These are phyloP conservation scores for Vireo altiloquus DNA, from an alignment of 2,113 vertebrate species.

Conservation along the genomic window DNA sequence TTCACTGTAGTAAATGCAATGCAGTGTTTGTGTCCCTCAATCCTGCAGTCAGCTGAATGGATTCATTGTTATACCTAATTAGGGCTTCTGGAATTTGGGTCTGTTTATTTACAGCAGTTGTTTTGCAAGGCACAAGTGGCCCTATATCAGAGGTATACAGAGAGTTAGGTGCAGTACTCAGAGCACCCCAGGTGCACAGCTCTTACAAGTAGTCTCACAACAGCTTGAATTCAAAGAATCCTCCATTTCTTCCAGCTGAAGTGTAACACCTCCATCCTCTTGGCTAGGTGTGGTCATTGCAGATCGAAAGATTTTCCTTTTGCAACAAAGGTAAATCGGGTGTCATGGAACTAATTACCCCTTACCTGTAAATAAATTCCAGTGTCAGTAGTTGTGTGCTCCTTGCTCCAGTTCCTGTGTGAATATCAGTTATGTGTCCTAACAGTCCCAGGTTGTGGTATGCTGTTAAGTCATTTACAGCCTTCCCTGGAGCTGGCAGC, in stretches of 20 bases:
- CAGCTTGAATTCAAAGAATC: not conserved
- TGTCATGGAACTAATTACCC: not conserved
- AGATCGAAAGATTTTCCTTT: not conserved
- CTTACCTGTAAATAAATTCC: not conserved
- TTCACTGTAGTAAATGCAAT: slow-evolving; percentile 26
- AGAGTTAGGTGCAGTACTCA: not conserved
- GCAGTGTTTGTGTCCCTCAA: not conserved
- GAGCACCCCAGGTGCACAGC: not conserved
- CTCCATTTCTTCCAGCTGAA: not conserved
- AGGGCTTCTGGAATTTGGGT: slow-evolving; percentile 41
- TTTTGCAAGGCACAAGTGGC: not conserved
- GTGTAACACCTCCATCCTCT: not conserved
- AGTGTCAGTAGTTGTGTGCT: not conserved
- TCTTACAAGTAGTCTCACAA: not conserved
- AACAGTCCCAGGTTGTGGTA: not conserved
- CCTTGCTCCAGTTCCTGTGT: not conserved
- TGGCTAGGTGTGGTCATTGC: not conserved
- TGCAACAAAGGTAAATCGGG: not conserved
- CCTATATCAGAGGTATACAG: not conserved
- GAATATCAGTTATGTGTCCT: not conserved
- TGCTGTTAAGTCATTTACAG: not conserved
- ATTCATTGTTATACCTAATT: slow-evolving; percentile 15
- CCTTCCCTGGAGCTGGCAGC: not conserved
- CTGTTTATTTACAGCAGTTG: slow-evolving; percentile 25
- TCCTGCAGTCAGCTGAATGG: not conserved